phyloP scores from a whole-genome alignment of 2,888 invertebrate genomes.

The Sturmia bella region DNA sequence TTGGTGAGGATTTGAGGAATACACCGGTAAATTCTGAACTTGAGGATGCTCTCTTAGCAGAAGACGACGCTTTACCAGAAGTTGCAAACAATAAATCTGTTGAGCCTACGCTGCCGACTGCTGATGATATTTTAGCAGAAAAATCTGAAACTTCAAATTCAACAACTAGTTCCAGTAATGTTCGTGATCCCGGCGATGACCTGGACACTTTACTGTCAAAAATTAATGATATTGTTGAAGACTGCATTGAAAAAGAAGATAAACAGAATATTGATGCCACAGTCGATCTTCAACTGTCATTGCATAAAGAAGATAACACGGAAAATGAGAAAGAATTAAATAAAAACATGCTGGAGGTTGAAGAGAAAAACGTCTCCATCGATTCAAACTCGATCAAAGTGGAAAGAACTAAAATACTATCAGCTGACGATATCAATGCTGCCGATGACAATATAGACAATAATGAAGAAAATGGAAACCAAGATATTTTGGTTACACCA shows the following conservation, averaged over 20 bases:
- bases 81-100: constrained; percentile 53
- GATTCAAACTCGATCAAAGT: constrained; percentile 1
- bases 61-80: constrained; percentile 65
- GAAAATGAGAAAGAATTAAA: constrained; percentile 20
- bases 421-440: background rate
- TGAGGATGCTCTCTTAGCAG: constrained; percentile 71
- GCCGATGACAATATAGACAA: background rate
- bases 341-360: constrained; percentile 29
- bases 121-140: constrained; percentile 50
- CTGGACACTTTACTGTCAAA: constrained; percentile 74
- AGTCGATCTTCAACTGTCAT: background rate
- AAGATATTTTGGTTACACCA: background rate
- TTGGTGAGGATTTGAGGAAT: constrained; percentile 30
- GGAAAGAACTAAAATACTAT: background rate
- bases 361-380: constrained; percentile 1
- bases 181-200: constrained; percentile 74
- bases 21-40: constrained; percentile 65
- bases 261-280: constrained; percentile 14
- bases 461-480: background rate
- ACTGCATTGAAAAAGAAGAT: constrained; percentile 71
- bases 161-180: constrained; percentile 58
- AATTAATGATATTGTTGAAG: constrained; percentile 75
- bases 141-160: constrained; percentile 61
- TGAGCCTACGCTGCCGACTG: constrained; percentile 29
- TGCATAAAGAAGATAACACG: constrained; percentile 2